Evolutionary conservation across 2,113 vertebrate species (phyloP).

Genomic region (Acanthochromis polyacanthus): DNA sequence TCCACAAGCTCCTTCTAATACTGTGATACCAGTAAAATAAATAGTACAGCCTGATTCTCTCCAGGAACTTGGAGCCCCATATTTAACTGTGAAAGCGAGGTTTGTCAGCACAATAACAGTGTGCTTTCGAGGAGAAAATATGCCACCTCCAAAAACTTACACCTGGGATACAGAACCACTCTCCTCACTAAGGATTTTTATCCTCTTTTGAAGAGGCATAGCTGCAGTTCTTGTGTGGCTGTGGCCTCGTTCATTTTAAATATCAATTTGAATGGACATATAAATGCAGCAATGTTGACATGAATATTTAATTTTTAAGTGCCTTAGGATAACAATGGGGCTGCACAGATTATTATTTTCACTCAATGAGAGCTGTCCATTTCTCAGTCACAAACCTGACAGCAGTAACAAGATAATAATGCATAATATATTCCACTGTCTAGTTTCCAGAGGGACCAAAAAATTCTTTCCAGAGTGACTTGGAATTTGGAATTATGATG

Average conservation of each 20-base stretch:
- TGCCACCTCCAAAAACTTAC: constrained; percentile 1
- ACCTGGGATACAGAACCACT: constrained; percentile 32
- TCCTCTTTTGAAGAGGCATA: constrained; percentile 25
- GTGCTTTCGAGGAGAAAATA: constrained; percentile 28
- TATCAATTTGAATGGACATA: constrained; percentile 21
- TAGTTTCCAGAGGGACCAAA: neutral
- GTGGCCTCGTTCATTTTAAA: constrained; percentile 18
- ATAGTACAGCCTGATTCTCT: constrained; percentile 18
- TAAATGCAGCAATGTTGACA: neutral
- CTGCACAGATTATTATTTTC: too few relatives aligned
- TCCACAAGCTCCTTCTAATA: constrained; percentile 3
- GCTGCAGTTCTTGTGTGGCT: constrained; percentile 13
- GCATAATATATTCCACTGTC: neutral
- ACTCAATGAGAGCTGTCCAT: too few relatives aligned
- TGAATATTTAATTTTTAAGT: neutral
- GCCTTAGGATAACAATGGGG: too few relatives aligned
- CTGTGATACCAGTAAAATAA: constrained; percentile 24
- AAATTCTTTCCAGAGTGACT: too few relatives aligned
- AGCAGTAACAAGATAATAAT: too few relatives aligned
- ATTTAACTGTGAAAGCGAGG: constrained; percentile 30
- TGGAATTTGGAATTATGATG: too few relatives aligned
- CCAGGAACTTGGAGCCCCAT: constrained; percentile 13
- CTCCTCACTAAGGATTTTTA: constrained; percentile 29
- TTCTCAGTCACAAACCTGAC: too few relatives aligned
- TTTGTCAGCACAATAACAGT: constrained; percentile 32